Evolutionary conservation across 2,888 invertebrate species (phyloP).

Genomic region (Acrobasis repandana): DNA sequence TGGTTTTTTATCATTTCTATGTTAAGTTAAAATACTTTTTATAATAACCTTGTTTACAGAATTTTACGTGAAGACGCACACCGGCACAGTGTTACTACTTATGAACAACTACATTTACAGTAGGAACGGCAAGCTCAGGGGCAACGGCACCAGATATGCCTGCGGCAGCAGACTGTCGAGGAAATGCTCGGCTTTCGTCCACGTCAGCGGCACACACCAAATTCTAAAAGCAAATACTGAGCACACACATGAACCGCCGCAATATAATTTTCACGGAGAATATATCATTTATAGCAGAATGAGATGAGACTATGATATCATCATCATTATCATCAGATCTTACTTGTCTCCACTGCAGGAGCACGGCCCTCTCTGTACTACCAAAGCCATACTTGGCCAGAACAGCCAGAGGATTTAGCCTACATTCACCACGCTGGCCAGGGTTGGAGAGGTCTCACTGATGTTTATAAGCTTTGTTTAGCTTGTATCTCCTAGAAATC

Average conservation of each 20-base stretch:
- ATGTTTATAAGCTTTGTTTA: too few relatives aligned
- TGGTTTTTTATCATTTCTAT: neutral
- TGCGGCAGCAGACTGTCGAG: conserved; percentile 41
- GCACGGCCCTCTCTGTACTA: too few relatives aligned
- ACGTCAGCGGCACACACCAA: conserved; percentile 37
- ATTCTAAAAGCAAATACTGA: conserved; percentile 33
- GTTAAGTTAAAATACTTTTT: neutral
- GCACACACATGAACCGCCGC: conserved; percentile 36
- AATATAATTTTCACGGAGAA: conserved; percentile 1
- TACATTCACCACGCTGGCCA: too few relatives aligned
- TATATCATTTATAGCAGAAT: neutral
- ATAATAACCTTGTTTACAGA: conserved; percentile 35
- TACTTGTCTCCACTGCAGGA: too few relatives aligned
- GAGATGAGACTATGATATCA: neutral
- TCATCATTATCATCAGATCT: too few relatives aligned
- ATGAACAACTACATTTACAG: conserved; percentile 44
- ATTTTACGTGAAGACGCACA: conserved; percentile 35
- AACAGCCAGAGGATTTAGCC: too few relatives aligned
- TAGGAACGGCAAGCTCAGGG: conserved; percentile 35
- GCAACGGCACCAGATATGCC: conserved; percentile 38
- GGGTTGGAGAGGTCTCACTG: too few relatives aligned
- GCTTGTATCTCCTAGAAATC: too few relatives aligned
- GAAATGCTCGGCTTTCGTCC: conserved; percentile 38
- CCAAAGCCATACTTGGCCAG: too few relatives aligned
- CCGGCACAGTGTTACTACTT: conserved; percentile 38